A percentile compares a stretch with the other conserved stretches of the same genome.
Evolutionary conservation across 2,113 vertebrate genomes (phyloP).

Genomic region (Trichomycterus rosablanca): DNA sequence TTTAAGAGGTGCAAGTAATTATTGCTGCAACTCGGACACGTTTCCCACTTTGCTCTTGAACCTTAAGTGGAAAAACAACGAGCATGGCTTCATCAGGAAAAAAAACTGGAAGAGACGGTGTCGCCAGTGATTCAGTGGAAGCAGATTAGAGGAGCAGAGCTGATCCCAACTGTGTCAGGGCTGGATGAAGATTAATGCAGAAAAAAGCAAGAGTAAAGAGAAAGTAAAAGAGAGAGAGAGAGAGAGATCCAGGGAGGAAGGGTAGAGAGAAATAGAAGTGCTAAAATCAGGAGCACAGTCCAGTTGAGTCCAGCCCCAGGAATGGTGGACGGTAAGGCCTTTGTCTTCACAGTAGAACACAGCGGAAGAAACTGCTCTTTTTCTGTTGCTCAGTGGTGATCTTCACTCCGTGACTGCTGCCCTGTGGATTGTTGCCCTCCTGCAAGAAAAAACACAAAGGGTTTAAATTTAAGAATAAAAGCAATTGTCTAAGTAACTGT

Average conservation of each 20-base stretch:
- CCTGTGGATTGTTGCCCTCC: conserved; percentile 89
- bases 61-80: neutral
- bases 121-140: conserved; percentile 55
- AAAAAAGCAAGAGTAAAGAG: conserved; percentile 25
- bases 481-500: too few species aligned
- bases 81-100: neutral
- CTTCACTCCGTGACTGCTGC: conserved; percentile 86
- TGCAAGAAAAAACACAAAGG: too few species aligned
- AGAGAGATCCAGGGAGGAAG: conserved; percentile 21
- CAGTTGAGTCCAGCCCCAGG: conserved; percentile 62
- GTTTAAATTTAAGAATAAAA: too few species aligned
- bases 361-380: conserved; percentile 95
- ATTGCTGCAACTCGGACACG: neutral
- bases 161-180: conserved; percentile 39
- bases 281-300: conserved; percentile 76
- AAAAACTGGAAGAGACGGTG: conserved; percentile 51
- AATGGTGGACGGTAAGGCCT: conserved; percentile 63
- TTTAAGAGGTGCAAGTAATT: neutral
- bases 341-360: conserved; percentile 82
- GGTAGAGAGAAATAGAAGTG: conserved; percentile 52
- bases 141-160: conserved; percentile 45
- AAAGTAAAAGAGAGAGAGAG: conserved; percentile 35
- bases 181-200: conserved; percentile 22
- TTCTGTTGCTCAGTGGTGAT: conserved; percentile 91
- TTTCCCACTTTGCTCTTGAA: conserved; percentile 27